Base-by-base conservation (phyloP, 2,797 vertebrate species). In the Sebastes matsubarae region DNA sequence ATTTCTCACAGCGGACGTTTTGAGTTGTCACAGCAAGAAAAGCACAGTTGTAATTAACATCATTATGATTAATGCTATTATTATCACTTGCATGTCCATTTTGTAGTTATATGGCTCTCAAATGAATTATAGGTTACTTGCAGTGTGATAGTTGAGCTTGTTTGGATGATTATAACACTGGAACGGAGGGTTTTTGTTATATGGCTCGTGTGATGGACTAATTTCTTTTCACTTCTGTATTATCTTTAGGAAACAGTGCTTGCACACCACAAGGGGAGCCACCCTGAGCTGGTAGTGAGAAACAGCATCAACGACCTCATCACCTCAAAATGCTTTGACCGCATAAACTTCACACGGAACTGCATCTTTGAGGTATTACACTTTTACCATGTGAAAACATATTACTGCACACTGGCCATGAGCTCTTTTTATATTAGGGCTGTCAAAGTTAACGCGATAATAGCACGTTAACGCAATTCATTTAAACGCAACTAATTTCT, bases 181-280 rank as follows among this genome's bases (percentile, higher is more conserved):
- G 2, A 5, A n/a, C 12, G n/a, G 60, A 36, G 1, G 60, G 12
- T 64, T 36, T 29, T 29, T 50, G 7, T 0, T 42, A 6, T 6
- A 8, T 58, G 13, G 25, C 27, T 27, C 0, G 7, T 22, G 22
- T 46, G 16, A 6, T 2, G 5, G 18, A 16, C 18, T 38, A 8
- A 14, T 52, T 22, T 16, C 8, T 14, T 10, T 8, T 3, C 4
- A 20, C 0, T 50, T 20, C 4, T 50, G n/a, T 60, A 46, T 68
- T 52, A 9, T 16, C 27, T 58, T 20, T 32, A 78, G 70, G 0
- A 3, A 0, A 0, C 0, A 1, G 60, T 71, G 6, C 2, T 83
- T 3, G 75, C 75, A 2, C 0, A 54, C 18, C 5, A 55, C 0
- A 0, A 1, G 0, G 0, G 0, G 0, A 4, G 1, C 2, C 0